Percentiles rank a stretch among this genome's conserved stretches.
phyloP scores from a whole-genome alignment of 2,888 invertebrate species.

The Automeris io region DNA sequence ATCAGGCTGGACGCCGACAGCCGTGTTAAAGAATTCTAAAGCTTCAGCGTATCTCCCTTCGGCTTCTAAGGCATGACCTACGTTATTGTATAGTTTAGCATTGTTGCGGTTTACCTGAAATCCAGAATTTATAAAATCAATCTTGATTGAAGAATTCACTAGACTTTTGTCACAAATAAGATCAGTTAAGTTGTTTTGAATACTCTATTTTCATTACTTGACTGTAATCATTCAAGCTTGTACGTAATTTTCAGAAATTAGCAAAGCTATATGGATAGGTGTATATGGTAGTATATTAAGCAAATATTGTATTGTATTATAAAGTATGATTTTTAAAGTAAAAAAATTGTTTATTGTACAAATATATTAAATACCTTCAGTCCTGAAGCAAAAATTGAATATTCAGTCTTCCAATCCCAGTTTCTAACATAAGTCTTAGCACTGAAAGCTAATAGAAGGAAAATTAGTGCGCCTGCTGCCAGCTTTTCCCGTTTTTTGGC shows the following conservation, averaged over 20 bases:
- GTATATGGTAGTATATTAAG: too few species aligned
- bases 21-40: slow-evolving; percentile 92
- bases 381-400: slow-evolving; percentile 95
- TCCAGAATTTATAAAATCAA: slow-evolving; percentile 66
- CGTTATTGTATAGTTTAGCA: slow-evolving; percentile 98
- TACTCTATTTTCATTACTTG: not conserved
- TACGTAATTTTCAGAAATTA: too few species aligned
- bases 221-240: not conserved
- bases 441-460: slow-evolving; percentile 86
- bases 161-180: too few species aligned
- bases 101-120: slow-evolving; percentile 90
- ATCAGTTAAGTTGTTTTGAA: not conserved
- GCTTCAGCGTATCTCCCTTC: slow-evolving; percentile 84
- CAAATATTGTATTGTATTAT: too few species aligned
- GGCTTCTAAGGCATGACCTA: slow-evolving; percentile 95
- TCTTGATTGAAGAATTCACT: too few species aligned
- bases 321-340: too few species aligned
- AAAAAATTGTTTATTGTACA: too few species aligned
- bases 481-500: slow-evolving; percentile 81
- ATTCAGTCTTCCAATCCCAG: slow-evolving; percentile 95
- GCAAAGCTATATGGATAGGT: too few species aligned
- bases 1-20: slow-evolving; percentile 94
- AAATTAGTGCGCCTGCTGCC: slow-evolving; percentile 80
- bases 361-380: slow-evolving; percentile 77
- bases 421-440: slow-evolving; percentile 92